Evolutionary conservation across 2,113 vertebrate species (phyloP), one percentile per base, ranked within the genome.

Genomic region (Halcyon malimbica): DNA sequence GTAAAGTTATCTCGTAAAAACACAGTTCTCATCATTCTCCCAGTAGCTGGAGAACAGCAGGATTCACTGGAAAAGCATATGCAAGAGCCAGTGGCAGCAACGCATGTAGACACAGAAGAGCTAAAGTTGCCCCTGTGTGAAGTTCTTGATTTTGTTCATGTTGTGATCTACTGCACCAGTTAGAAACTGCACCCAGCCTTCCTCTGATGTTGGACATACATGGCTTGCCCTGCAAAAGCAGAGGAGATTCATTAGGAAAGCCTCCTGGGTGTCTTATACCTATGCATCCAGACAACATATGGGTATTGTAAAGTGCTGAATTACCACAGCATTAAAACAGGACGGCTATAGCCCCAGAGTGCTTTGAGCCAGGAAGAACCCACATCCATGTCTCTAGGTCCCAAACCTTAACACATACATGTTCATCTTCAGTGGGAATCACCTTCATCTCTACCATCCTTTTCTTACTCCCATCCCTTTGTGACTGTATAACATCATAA

Each of bases 171-270:
- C 94, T 4, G 99, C 99, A 79, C 95, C 98, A 6, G 97, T 87
- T 82, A 99, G 98, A 96, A 99, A 99, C 96, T 98, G 98, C 79
- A 99, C 98, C 99, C 99, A 99, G 96, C 95, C 97, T 92, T 98
- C 97, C 89, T 99, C 98, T 1, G 98, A 96, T n/a, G 99, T 98
- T n/a, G 97, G 97, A 63, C 98, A 99, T 23, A 99, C 98, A 18
- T 99, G 99, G 97, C 98, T 99, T 63, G 98, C 97, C 98, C 99
- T 99, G 97, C 5, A 50, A 89, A 71, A 84, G 94, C 73, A 35
- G 54, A 94, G 50, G 78, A 91, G 62, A 96, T 86, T 76, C 44
- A 93, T 89, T 92, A 96, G 95, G 70, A 71, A 90, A 46, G 44
- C 35, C 54, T 48, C 65, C 64, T 64, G 42, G 23, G 26, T 69